Evolutionary conservation across 2,113 vertebrate genomes (phyloP).

Genomic region (Apodemus speciosus): DNA sequence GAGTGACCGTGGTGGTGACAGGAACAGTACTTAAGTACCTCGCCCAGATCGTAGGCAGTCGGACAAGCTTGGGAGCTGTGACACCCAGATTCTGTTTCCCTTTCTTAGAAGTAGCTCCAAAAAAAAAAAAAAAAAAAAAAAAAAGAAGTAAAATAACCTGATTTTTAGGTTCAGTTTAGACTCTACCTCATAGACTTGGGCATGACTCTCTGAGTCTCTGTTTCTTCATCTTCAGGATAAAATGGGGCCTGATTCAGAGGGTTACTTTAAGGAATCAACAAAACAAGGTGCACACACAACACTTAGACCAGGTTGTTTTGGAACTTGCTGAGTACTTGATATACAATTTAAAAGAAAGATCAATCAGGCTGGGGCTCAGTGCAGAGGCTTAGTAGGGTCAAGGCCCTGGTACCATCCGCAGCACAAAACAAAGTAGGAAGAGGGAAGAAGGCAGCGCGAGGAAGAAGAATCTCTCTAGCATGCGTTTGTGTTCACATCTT

Average conservation of each 20-base stretch:
- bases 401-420: not conserved
- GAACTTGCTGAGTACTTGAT: not conserved
- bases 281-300: not conserved
- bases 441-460: not conserved
- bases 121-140: too few relatives aligned
- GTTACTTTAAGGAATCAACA: conserved; percentile 21
- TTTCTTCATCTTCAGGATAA: conserved; percentile 8
- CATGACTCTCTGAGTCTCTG: not conserved
- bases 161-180: conserved; percentile 9
- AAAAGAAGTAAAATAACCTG: not conserved
- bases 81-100: not conserved
- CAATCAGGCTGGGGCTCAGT: not conserved
- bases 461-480: not conserved
- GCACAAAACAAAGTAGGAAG: not conserved
- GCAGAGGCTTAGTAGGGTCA: not conserved
- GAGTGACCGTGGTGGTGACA: not conserved
- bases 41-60: not conserved
- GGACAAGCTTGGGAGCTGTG: not conserved
- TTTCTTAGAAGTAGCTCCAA: not conserved
- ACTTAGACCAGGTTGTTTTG: not conserved
- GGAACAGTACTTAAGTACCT: not conserved
- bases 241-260: not conserved
- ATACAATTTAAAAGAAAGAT: not conserved
- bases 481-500: not conserved
- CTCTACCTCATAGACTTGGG: not conserved